Conservation (phyloP, 1,140 invertebrate genomes). For the Macrocentrus cingulum region DNA sequence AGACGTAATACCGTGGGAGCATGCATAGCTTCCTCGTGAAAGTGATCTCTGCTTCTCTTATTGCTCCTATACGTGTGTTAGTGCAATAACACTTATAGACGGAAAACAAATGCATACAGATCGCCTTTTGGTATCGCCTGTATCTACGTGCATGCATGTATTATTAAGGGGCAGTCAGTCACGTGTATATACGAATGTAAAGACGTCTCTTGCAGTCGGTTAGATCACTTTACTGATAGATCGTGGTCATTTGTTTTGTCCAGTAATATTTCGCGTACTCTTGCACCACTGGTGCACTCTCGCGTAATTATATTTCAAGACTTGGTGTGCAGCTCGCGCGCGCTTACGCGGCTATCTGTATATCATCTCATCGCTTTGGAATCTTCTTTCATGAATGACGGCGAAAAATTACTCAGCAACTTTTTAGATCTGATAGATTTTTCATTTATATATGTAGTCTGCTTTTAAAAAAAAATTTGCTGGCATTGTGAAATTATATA, state of each 20-base stretch:
- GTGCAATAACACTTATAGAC: too few relatives aligned
- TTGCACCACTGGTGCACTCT: constrained; percentile 13
- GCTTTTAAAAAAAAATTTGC: neutral
- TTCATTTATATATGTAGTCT: neutral
- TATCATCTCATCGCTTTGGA: constrained; percentile 8
- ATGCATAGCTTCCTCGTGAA: constrained; percentile 45
- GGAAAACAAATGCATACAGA: too few relatives aligned
- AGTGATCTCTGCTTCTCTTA: constrained; percentile 39
- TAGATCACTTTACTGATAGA: constrained; percentile 46
- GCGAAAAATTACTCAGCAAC: constrained; percentile 9
- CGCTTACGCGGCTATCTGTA: constrained; percentile 17
- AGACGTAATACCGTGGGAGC: constrained; percentile 49
- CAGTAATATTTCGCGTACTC: constrained; percentile 39
- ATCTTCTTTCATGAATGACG: constrained; percentile 21
- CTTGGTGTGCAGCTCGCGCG: neutral
- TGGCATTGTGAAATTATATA: neutral
- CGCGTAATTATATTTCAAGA: constrained; percentile 23
- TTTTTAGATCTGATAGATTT: neutral
- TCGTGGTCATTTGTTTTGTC: constrained; percentile 49
- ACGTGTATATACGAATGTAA: neutral
- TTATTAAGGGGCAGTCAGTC: neutral
- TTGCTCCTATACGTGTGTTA: constrained; percentile 2
- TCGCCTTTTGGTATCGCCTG: too few relatives aligned
- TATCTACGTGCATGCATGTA: constrained; percentile 5
- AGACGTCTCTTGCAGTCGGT: neutral